Evolutionary conservation across 2,113 vertebrate genomes (phyloP).

Genomic region (Labeo catla): DNA sequence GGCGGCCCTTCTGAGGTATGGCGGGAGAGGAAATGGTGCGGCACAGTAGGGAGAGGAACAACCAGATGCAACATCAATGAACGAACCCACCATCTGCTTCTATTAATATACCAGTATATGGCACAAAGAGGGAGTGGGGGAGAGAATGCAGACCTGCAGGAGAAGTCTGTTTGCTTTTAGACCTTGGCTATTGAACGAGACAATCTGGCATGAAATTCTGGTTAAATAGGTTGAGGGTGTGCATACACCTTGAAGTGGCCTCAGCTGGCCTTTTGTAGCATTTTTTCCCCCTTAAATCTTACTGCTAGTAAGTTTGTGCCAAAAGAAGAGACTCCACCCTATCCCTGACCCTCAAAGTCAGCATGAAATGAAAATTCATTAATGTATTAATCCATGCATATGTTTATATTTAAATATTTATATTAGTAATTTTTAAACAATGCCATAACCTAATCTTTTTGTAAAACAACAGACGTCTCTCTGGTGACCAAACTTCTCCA

Average conservation of each 20-base stretch:
- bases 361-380: not conserved
- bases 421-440: not conserved
- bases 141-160: constrained; percentile 54
- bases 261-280: not conserved
- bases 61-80: constrained; percentile 59
- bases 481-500: too few species aligned
- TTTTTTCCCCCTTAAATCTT: not conserved
- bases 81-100: constrained; percentile 52
- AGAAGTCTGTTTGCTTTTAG: constrained; percentile 40
- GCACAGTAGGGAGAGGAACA: constrained; percentile 34
- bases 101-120: constrained; percentile 47
- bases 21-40: constrained; percentile 42
- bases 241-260: not conserved
- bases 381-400: not conserved
- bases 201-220: constrained; percentile 14
- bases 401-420: not conserved
- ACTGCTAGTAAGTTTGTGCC: not conserved
- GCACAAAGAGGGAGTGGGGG: constrained; percentile 37
- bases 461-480: too few species aligned
- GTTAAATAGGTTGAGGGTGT: not conserved
- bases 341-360: not conserved
- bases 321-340: not conserved
- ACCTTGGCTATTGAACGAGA: not conserved
- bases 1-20: constrained; percentile 17
- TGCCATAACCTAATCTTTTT: not conserved